These are phyloP conservation scores for Penaeus chinensis DNA, from an alignment of 1,140 invertebrate genomes.

Conservation along the genomic window DNA sequence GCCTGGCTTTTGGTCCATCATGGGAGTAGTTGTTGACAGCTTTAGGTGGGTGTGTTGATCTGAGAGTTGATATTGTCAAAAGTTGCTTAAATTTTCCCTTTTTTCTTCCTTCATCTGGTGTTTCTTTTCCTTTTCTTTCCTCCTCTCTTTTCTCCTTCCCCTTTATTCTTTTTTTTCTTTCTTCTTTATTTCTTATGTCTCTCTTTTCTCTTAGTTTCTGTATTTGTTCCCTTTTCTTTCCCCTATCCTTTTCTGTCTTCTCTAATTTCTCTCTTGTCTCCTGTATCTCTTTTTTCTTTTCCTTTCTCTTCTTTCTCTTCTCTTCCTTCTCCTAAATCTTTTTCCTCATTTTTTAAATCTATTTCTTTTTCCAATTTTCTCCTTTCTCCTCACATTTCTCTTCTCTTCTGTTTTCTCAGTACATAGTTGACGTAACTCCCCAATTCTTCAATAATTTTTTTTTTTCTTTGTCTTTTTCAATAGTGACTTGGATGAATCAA, in stretches of 20 bases:
- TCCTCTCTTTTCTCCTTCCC: neutral
- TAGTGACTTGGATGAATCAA: constrained; percentile 13
- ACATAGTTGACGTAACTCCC: no score
- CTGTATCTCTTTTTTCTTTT: neutral
- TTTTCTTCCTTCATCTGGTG: neutral
- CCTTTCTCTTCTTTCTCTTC: neutral
- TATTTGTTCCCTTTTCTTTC: neutral
- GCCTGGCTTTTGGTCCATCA: no score
- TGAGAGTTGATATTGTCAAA: no score
- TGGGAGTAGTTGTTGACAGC: no score
- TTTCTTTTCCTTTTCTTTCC: neutral
- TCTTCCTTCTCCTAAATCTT: neutral
- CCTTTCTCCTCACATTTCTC: neutral
- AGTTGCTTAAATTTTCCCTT: neutral
- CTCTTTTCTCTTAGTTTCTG: neutral
- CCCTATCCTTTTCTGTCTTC: neutral
- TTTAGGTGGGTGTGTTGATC: no score
- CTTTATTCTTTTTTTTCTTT: neutral
- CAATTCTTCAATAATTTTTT: no score
- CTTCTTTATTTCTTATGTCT: neutral
- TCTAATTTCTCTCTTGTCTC: neutral
- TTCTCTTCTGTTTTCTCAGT: neutral
- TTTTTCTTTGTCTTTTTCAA: neutral
- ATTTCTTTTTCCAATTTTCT: neutral
- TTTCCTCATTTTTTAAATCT: no score